Evolutionary conservation across 2,888 invertebrate species (phyloP).

Genomic region (Epirrhoe alternata): DNA sequence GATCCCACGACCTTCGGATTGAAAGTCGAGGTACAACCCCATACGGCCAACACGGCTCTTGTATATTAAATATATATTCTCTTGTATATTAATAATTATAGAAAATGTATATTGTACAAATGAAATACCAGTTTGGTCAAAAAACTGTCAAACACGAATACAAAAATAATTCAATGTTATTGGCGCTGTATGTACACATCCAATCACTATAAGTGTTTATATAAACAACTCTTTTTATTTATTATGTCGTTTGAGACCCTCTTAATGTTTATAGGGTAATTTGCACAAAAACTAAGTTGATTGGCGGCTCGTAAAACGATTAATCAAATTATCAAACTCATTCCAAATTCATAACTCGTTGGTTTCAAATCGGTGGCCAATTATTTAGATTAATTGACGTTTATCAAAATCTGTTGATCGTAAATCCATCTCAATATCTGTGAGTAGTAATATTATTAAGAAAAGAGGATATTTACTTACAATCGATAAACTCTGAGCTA

Average conservation of each 20-base stretch:
- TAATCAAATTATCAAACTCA: conserved; percentile 12
- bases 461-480: no score
- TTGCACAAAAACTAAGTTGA: conserved; percentile 16
- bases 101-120: no score
- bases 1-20: no score
- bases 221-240: conserved; percentile 18
- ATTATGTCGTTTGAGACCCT: conserved; percentile 2
- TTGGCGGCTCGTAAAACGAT: conserved; percentile 18
- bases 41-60: no score
- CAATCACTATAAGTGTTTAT: conserved; percentile 18
- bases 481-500: no score
- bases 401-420: neutral
- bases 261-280: conserved; percentile 1
- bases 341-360: conserved; percentile 12
- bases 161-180: neutral
- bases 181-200: conserved; percentile 1
- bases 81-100: no score
- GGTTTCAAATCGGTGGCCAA: conserved; percentile 25
- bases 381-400: neutral
- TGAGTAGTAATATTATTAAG: no score
- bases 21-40: no score
- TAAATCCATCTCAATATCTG: neutral
- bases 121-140: no score
- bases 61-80: no score
- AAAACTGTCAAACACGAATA: neutral